Evolutionary conservation across 2,888 invertebrate genomes (phyloP), one percentile per base, ranked within the genome.

Genomic region (Podabrus alpinus): DNA sequence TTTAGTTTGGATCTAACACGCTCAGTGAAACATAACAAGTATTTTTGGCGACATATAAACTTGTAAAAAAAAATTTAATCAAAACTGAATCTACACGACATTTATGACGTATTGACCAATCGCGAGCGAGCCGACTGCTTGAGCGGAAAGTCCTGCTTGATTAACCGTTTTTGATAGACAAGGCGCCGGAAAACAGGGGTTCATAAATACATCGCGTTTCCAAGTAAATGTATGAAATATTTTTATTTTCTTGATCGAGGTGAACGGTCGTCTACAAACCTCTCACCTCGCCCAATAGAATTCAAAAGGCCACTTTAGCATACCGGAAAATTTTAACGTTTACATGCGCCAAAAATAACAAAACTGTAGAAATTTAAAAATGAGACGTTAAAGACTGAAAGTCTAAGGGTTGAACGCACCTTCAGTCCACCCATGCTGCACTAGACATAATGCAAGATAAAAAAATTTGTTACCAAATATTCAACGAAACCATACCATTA

Each of bases 371-470:
- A 74, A 78, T 73, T 75, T 71, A 73, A 77, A 73, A 77, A 67
- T 45, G 45, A 79, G 72, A 77, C 71, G 72, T 73, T 60, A 75
- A 45, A 76, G 79, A 78, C 79, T 77, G 80, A 79, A 78, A 78
- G 78, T 77, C 76, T 76, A 76, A 76, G 67, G 71, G 71, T 73
- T 76, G 76, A 84, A 86, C 86, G 86, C 86, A 86, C 86, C 86
- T 86, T 86, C 84, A 83, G 81, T 83, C 85, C 84, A 82, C 82
- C 80, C 78, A 79, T 80, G 85, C 81, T 81, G 81, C 82, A 86
- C 86, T 86, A 86, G 85, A 86, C 86, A 86, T 84, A 86, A 7
- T 81, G 83, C 84, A 85, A 85, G 83, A 83, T 83, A 85, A 80
- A 81, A 80, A 77, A 78, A 80, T 80, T 73, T 74, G 75, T 77